Base-by-base conservation (phyloP, 2,888 invertebrate genomes). In the Lepidocyrtinus sp. region DNA sequence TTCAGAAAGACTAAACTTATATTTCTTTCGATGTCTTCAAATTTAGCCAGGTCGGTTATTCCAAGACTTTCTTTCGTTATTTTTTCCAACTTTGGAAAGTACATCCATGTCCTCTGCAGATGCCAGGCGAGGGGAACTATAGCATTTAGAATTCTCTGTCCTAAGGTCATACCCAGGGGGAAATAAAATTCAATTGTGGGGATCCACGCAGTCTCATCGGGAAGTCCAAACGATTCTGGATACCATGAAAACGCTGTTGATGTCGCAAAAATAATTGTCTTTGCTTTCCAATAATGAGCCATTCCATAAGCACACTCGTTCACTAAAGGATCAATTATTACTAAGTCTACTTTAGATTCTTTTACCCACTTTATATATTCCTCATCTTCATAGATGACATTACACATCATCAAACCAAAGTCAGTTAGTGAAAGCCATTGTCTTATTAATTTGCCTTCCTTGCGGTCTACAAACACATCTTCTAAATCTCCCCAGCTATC, bases 241-340 rank as follows among this genome's bases (percentile, higher is more conserved):
- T 71, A 65, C 78, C 82, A 85, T 12, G 72, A 22, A n/a, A 75
- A 70, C 0, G 70, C 50, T 2, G 79, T 64, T n/a, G 82, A 74
- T 0, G 85, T 83, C 1, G 78, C 73, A 63, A 80, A 79, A 1
- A 82, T 15, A 0, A 81, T 64, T 12, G 68, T 46, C 15, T 73
- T 76, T 21, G 84, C 75, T 12, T 82, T 78, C 19, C 46, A 76
- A 21, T 74, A 81, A 12, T 82, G 68, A 1, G 78, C 81, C 36
- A 85, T 12, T 1, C 81, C 84, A 26, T 75, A 61, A 2, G 68
- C 84, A 68, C 83, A 80, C 9, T 86, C 86, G 27, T 82, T 82
- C 9, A 76, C 64, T 1, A 83, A 21, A 15, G 72, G 27, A 19
- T 85, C 85, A 5, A 85, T 46, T 17, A 86, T 25, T 1, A 86